Conservation (phyloP, 1,140 invertebrate species). For the Sipha flava region DNA sequence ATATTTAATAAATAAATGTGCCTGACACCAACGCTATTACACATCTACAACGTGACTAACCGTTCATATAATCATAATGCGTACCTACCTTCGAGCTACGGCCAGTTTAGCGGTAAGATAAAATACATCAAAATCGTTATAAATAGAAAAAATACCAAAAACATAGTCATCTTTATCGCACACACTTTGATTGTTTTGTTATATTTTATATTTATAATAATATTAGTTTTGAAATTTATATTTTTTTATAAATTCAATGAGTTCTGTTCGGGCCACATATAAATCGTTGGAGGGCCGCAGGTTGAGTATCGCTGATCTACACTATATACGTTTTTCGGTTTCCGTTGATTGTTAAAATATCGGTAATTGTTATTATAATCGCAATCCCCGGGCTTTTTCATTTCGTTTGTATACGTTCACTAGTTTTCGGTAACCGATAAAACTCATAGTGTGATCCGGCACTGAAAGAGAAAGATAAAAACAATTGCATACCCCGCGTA, state of each 20-base stretch:
- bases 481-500: too few species aligned
- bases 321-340: too few species aligned
- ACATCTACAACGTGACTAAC: neutral
- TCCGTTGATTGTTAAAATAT: too few species aligned
- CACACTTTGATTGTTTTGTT: neutral
- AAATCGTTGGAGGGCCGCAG: neutral
- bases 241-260: neutral
- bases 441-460: too few species aligned
- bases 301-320: neutral
- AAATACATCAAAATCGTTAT: neutral
- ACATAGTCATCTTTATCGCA: neutral
- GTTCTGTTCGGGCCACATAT: too few species aligned
- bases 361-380: too few species aligned
- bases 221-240: conserved; percentile 1
- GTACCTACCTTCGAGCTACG: neutral
- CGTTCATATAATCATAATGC: neutral
- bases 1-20: neutral
- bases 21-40: neutral
- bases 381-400: too few species aligned
- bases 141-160: neutral
- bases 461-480: too few species aligned
- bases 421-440: too few species aligned
- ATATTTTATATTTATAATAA: neutral
- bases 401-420: too few species aligned
- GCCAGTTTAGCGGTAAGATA: neutral